Evolutionary conservation across 2,888 invertebrate species (phyloP).

Genomic region (Cylloceria caligata): DNA sequence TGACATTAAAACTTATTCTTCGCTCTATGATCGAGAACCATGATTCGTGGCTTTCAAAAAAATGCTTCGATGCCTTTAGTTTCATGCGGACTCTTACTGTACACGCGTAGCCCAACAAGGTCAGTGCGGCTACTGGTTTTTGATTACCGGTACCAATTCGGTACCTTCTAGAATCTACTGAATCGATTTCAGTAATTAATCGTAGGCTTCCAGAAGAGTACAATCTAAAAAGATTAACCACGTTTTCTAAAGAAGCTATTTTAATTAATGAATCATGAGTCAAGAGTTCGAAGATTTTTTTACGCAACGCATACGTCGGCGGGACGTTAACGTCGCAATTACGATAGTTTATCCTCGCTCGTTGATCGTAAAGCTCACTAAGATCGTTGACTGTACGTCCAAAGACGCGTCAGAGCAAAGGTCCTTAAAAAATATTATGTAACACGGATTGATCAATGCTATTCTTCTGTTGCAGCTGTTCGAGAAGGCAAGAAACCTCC

Average conservation of each 20-base stretch:
- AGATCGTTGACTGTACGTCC: not conserved
- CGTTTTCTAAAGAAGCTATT: not conserved
- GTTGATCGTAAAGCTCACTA: not conserved
- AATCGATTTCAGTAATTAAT: not conserved
- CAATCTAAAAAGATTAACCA: not conserved
- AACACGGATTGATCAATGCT: conserved; percentile 1
- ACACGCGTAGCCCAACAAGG: too few species aligned
- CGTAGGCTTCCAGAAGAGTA: not conserved
- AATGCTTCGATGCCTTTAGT: too few species aligned
- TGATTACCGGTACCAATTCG: too few species aligned
- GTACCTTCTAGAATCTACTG: too few species aligned
- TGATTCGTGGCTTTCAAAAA: too few species aligned
- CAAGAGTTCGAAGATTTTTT: not conserved
- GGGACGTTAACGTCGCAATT: not conserved
- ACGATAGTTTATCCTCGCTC: not conserved
- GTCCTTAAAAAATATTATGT: not conserved
- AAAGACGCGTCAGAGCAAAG: not conserved
- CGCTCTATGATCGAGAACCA: too few species aligned
- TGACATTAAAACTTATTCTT: too few species aligned
- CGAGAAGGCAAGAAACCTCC: conserved; percentile 88
- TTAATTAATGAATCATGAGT: not conserved
- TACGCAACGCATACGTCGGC: not conserved
- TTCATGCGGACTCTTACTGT: too few species aligned
- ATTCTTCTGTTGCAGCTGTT: conserved; percentile 88
- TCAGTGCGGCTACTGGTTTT: too few species aligned